Percentiles rank a stretch among this genome's conserved stretches.
Conservation (phyloP, 53 echinoderm and acorn worm genomes). For the Arbacia lixula region DNA sequence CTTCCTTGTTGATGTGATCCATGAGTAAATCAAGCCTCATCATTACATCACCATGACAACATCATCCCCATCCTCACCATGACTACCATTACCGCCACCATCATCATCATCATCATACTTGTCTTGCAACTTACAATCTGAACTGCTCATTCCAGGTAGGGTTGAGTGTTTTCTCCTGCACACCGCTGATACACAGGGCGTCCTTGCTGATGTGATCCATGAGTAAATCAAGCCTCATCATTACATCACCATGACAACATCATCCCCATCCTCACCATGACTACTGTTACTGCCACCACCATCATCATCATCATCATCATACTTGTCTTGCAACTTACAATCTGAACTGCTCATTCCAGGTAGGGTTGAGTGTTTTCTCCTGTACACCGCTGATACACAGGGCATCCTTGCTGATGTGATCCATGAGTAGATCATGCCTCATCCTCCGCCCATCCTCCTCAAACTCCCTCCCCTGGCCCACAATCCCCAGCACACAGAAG, state of each 20-base stretch:
- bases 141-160: not conserved
- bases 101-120: too few relatives aligned
- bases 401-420: conserved; percentile 34
- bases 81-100: too few relatives aligned
- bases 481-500: conserved; percentile 34
- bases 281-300: too few relatives aligned
- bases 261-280: too few relatives aligned
- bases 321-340: conserved; percentile 21
- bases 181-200: not conserved
- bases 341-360: conserved; percentile 48
- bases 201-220: not conserved
- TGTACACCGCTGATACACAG: not conserved
- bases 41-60: too few relatives aligned
- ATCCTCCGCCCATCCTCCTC: not conserved
- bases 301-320: too few relatives aligned
- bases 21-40: too few relatives aligned
- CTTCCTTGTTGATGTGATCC: not conserved
- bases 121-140: conserved; percentile 25
- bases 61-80: too few relatives aligned
- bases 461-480: conserved; percentile 5
- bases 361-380: conserved; percentile 25
- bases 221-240: too few relatives aligned
- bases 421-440: conserved; percentile 27
- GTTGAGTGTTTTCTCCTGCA: not conserved
- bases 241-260: too few relatives aligned